phyloP scores from a whole-genome alignment of 2,113 vertebrate genomes.

The Actenoides hombroni region DNA sequence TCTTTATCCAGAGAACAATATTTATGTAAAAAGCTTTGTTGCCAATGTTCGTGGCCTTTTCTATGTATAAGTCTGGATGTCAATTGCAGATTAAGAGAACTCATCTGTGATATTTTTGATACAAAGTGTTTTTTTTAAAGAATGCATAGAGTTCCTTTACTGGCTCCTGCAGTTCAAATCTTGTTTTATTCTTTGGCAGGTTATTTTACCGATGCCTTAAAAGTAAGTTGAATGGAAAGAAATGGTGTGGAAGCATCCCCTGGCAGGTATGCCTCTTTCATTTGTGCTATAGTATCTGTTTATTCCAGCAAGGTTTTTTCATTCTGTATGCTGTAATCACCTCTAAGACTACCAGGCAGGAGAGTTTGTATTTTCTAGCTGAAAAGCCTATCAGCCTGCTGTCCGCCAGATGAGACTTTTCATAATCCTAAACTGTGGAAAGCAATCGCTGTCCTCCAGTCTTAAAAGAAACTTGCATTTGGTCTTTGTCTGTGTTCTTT shows the following conservation, averaged over 20 bases:
- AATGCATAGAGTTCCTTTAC: neutral
- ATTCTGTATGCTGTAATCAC: neutral
- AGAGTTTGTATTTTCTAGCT: neutral
- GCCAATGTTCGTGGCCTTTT: neutral
- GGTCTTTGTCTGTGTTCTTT: neutral
- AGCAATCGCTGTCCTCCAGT: neutral
- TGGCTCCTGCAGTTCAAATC: neutral
- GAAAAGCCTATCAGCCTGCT: neutral
- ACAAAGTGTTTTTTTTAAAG: neutral
- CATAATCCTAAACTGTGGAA: neutral
- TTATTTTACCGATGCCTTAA: conserved; percentile 85
- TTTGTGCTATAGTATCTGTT: neutral
- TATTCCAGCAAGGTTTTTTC: neutral
- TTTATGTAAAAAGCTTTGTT: neutral
- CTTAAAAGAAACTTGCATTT: neutral
- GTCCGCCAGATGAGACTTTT: neutral
- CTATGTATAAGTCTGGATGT: neutral
- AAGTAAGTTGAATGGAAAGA: conserved; percentile 80
- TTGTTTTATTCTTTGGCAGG: conserved; percentile 70
- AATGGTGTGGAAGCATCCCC: conserved; percentile 88
- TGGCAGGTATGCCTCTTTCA: conserved; percentile 78
- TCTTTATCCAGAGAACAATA: neutral
- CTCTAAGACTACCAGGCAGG: neutral
- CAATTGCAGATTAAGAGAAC: neutral
- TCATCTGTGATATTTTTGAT: neutral